Evolutionary conservation across 2,888 invertebrate species (phyloP).

Genomic region (Troides aeacus): DNA sequence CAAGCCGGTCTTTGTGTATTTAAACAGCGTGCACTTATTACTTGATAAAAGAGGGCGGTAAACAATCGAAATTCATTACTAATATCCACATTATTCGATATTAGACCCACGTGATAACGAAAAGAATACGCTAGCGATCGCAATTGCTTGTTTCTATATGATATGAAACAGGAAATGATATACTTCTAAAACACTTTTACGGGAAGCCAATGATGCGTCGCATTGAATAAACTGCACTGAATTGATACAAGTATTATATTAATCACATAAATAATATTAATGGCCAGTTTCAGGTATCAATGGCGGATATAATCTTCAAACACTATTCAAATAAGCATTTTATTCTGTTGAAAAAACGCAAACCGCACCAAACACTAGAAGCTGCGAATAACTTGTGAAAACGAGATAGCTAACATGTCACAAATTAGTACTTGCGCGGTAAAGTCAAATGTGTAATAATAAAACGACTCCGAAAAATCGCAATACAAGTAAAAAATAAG

Average conservation of each 20-base stretch:
- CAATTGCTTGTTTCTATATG: constrained; percentile 71
- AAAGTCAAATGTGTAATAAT: constrained; percentile 64
- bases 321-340: constrained; percentile 62
- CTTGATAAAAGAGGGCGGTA: constrained; percentile 34
- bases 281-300: constrained; percentile 58
- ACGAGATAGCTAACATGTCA: constrained; percentile 58
- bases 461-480: constrained; percentile 26
- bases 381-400: constrained; percentile 54
- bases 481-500: constrained; percentile 3
- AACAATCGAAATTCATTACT: constrained; percentile 41
- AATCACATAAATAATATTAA: constrained; percentile 47
- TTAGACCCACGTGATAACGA: constrained; percentile 79
- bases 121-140: constrained; percentile 70
- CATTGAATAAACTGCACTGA: constrained; percentile 33
- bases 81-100: constrained; percentile 60
- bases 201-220: constrained; percentile 33
- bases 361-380: constrained; percentile 51
- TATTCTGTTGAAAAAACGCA: constrained; percentile 68
- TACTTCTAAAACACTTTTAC: constrained; percentile 59
- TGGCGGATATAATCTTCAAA: constrained; percentile 74
- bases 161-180: constrained; percentile 76
- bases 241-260: constrained; percentile 22
- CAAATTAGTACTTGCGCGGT: constrained; percentile 72
- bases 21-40: constrained; percentile 38
- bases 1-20: constrained; percentile 59